phyloP scores from a whole-genome alignment of 2,797 vertebrate genomes.

The Gobio occitaniae region DNA sequence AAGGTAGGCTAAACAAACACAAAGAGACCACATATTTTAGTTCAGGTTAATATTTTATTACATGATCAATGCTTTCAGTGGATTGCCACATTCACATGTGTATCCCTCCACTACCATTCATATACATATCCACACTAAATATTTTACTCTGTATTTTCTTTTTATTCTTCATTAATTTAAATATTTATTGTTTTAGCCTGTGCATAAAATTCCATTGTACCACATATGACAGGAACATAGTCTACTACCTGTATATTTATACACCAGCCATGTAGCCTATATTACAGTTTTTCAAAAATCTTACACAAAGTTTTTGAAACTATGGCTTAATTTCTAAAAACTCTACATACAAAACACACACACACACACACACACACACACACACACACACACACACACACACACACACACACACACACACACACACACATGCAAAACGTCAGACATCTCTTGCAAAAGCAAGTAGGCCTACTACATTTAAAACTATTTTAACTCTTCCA shows the following conservation, averaged over 20 bases:
- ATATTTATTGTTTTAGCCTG: neutral
- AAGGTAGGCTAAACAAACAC: slow-evolving; percentile 18
- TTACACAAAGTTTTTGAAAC: too few species aligned
- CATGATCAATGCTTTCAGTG: neutral
- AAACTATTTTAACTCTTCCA: too few species aligned
- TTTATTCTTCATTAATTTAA: neutral
- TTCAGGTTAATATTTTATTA: slow-evolving; percentile 34
- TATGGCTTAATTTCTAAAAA: too few species aligned
- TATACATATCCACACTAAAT: neutral
- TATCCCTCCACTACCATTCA: too few species aligned
- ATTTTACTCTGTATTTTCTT: neutral
- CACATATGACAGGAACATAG: neutral
- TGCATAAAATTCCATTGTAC: neutral
- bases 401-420: too few species aligned
- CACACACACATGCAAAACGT: too few species aligned
- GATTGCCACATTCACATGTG: neutral
- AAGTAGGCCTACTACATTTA: too few species aligned
- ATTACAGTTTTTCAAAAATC: neutral
- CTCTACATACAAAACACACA: too few species aligned
- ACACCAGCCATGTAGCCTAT: too few species aligned
- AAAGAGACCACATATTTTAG: neutral
- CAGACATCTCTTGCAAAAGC: too few species aligned
- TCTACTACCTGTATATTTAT: neutral
- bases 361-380: too few species aligned
- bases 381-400: too few species aligned